Evolutionary conservation across 2,888 invertebrate genomes (phyloP).

Genomic region (Agonopterix alstromeriana): DNA sequence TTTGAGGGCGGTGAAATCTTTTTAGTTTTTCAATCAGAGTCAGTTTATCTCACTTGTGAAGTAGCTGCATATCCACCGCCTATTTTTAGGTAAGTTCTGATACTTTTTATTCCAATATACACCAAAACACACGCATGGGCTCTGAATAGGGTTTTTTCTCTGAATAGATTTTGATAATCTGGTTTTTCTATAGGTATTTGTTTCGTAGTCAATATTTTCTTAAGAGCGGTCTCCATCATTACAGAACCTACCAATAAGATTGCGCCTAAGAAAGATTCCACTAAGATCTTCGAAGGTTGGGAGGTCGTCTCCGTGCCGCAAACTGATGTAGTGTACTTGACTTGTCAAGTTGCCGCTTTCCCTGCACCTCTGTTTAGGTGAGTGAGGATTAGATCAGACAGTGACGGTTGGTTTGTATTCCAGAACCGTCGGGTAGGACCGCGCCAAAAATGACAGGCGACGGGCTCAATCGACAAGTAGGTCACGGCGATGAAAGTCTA

Average conservation of each 20-base stretch:
- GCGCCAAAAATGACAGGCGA: constrained; percentile 80
- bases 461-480: constrained; percentile 76
- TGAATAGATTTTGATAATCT: too few relatives aligned
- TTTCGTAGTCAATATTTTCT: neutral
- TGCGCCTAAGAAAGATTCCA: constrained; percentile 74
- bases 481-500: constrained; percentile 62
- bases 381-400: constrained; percentile 42
- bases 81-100: constrained; percentile 55
- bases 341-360: constrained; percentile 82
- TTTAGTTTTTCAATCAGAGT: constrained; percentile 40
- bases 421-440: constrained; percentile 85
- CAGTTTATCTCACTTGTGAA: constrained; percentile 69
- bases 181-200: neutral
- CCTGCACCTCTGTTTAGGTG: constrained; percentile 85
- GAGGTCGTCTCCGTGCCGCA: constrained; percentile 75
- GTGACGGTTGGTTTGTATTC: constrained; percentile 48
- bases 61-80: constrained; percentile 75
- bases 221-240: constrained; percentile 20
- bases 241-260: constrained; percentile 79
- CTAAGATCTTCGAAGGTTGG: constrained; percentile 80
- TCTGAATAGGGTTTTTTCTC: too few relatives aligned
- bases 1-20: constrained; percentile 62
- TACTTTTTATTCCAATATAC: neutral
- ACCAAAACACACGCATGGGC: neutral
- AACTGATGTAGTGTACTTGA: constrained; percentile 75